Conservation (phyloP, 2,888 invertebrate species). For the Polymixis flavicincta region DNA sequence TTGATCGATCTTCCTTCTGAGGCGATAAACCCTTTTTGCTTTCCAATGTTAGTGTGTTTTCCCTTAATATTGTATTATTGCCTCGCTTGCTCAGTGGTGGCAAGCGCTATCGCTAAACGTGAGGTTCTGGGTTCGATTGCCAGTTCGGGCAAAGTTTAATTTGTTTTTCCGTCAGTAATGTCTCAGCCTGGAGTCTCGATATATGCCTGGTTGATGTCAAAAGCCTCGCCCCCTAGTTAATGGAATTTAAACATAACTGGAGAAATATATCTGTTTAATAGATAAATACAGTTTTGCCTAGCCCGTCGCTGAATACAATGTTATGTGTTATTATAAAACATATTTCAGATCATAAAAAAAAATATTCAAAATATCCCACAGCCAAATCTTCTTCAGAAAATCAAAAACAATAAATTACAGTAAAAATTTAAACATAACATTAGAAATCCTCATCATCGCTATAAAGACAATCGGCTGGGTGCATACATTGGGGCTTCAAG, state of each 20-base stretch:
- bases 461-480: slow-evolving; percentile 69
- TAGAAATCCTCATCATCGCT: slow-evolving; percentile 73
- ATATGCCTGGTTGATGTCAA: background rate
- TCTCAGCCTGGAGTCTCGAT: background rate
- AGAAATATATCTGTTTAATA: background rate
- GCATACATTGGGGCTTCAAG: slow-evolving; percentile 81
- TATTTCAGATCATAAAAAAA: background rate
- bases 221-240: background rate
- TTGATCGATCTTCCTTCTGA: slow-evolving; percentile 42
- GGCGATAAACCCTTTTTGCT: slow-evolving; percentile 41
- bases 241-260: too few species aligned
- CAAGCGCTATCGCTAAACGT: too few species aligned
- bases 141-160: background rate
- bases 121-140: background rate
- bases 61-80: background rate
- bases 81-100: background rate
- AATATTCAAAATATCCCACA: background rate
- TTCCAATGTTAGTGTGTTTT: background rate
- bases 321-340: background rate
- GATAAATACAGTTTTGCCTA: background rate
- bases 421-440: slow-evolving; percentile 47
- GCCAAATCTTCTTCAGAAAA: background rate
- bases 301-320: too few species aligned
- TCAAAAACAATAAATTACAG: slow-evolving; percentile 8
- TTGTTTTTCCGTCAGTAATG: background rate